Evolutionary conservation across 1,140 invertebrate species (phyloP).

Genomic region (Penaeus japonicus): DNA sequence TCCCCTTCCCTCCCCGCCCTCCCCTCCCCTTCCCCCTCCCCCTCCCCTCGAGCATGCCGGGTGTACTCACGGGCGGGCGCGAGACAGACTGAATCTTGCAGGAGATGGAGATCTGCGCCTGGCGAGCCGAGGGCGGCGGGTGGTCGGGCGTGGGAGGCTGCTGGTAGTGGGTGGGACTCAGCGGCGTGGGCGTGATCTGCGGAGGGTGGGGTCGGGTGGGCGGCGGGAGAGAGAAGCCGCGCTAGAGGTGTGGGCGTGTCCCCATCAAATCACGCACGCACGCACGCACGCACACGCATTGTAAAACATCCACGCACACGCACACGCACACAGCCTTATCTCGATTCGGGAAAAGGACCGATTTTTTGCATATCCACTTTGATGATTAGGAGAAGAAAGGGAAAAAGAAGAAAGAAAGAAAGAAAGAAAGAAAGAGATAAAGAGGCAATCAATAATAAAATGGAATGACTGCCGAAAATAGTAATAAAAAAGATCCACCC

Average conservation of each 20-base stretch:
- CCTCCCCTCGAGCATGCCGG: not conserved
- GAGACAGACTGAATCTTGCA: slow-evolving; percentile 87
- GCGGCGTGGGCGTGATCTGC: slow-evolving; percentile 63
- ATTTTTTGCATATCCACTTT: too few relatives aligned
- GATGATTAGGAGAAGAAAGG: too few relatives aligned
- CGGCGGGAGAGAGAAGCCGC: slow-evolving; percentile 13
- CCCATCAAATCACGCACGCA: not conserved
- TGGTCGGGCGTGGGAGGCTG: slow-evolving; percentile 94
- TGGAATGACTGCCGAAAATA: too few relatives aligned
- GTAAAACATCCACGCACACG: too few relatives aligned
- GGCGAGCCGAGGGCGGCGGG: slow-evolving; percentile 89
- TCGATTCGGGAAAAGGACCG: too few relatives aligned
- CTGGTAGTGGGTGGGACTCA: slow-evolving; percentile 86
- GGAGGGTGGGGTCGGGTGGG: slow-evolving; percentile 1
- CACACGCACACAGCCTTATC: too few relatives aligned
- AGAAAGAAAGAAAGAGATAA: too few relatives aligned
- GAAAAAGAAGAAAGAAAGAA: too few relatives aligned
- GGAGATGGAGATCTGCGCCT: slow-evolving; percentile 88
- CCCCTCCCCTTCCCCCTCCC: not conserved
- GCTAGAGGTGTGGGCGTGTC: not conserved
- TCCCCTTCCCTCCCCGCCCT: not conserved
- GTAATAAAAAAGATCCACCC: too few relatives aligned
- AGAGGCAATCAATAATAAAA: too few relatives aligned
- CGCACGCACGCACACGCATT: too few relatives aligned
- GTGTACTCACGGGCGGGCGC: slow-evolving; percentile 72